Percentiles rank a stretch among this genome's conserved stretches.
Evolutionary conservation across 2,888 invertebrate species (phyloP).

Genomic region (Cheilosia scutellata): DNA sequence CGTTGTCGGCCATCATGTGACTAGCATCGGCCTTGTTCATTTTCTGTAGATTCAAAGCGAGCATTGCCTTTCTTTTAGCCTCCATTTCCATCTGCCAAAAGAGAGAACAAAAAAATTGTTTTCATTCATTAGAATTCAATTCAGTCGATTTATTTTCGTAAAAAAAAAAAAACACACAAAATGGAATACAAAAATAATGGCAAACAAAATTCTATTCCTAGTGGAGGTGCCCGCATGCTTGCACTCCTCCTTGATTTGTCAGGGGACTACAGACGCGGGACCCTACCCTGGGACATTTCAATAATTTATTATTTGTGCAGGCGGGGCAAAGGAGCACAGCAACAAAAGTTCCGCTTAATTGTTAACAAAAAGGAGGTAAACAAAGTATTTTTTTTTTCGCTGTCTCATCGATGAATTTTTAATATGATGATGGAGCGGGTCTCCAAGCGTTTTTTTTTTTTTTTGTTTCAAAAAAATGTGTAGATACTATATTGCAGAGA

Average conservation of each 20-base stretch:
- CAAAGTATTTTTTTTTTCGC: conserved; percentile 31
- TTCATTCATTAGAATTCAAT: conserved; percentile 73
- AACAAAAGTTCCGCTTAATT: conserved; percentile 51
- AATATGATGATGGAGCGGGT: conserved; percentile 42
- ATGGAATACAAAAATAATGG: neutral
- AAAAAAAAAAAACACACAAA: conserved; percentile 16
- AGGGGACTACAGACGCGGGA: conserved; percentile 42
- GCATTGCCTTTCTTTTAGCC: conserved; percentile 77
- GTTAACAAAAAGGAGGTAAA: conserved; percentile 56
- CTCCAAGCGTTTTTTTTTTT: conserved; percentile 9
- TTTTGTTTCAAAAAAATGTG: neutral
- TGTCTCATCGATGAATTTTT: conserved; percentile 63
- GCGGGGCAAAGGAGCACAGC: neutral
- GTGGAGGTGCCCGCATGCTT: neutral
- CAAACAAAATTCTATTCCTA: conserved; percentile 31
- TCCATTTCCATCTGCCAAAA: conserved; percentile 76
- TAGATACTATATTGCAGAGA: neutral
- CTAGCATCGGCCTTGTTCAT: conserved; percentile 72
- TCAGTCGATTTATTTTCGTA: conserved; percentile 66
- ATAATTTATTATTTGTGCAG: conserved; percentile 64
- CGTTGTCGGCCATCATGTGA: conserved; percentile 53
- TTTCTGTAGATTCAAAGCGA: conserved; percentile 83
- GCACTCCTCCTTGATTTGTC: conserved; percentile 49
- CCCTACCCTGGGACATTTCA: conserved; percentile 37
- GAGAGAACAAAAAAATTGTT: conserved; percentile 46